Evolutionary conservation across 2,113 vertebrate species (phyloP).

Genomic region (Manacus vitellinus): DNA sequence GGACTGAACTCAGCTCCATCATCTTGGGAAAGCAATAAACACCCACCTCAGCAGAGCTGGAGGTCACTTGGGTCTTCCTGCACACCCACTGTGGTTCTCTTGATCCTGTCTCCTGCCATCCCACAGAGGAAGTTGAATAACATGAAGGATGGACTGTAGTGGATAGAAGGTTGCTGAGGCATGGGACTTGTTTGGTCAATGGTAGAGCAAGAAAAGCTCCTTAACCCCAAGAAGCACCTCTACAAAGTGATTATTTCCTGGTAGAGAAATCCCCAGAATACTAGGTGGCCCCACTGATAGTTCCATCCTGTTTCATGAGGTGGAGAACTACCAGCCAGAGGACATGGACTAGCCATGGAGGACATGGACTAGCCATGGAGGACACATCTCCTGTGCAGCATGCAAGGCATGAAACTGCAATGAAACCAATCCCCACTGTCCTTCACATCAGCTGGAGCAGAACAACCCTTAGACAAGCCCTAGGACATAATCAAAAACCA

Average conservation of each 20-base stretch:
- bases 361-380: neutral
- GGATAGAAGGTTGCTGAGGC: neutral
- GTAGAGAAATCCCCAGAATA: neutral
- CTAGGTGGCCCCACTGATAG: fast-evolving
- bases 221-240: neutral
- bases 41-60: neutral
- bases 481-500: neutral
- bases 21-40: constrained; percentile 2
- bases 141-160: neutral
- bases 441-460: neutral
- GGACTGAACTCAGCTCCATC: constrained; percentile 45
- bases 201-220: neutral
- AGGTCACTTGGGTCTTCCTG: neutral
- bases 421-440: neutral
- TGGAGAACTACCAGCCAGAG: neutral
- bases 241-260: neutral
- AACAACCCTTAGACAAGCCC: neutral
- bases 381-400: too few species aligned
- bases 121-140: neutral
- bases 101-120: neutral
- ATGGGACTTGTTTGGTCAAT: neutral
- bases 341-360: neutral
- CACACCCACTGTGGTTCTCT: neutral
- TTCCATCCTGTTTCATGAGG: neutral
- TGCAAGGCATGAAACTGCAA: neutral